These are phyloP conservation scores for Listronotus bonariensis DNA, from an alignment of 1,140 invertebrate species.

Conservation along the genomic window DNA sequence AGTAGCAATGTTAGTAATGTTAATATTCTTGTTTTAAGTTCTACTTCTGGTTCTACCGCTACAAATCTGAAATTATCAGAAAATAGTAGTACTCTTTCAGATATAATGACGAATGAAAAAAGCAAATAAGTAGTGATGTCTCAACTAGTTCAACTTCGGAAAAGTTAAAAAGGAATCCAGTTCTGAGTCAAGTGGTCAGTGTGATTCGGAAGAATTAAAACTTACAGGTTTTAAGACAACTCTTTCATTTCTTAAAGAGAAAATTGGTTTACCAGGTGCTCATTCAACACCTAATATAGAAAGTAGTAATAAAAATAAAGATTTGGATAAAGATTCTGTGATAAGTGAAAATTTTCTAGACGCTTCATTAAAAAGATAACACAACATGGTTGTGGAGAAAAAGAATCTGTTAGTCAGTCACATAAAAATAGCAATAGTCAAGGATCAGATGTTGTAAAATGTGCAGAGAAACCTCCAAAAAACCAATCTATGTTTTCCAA, in stretches of 20 bases:
- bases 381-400: not conserved
- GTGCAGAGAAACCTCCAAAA: not conserved
- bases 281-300: conserved; percentile 47
- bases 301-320: not conserved
- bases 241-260: conserved; percentile 40
- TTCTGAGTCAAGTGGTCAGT: conserved; percentile 13
- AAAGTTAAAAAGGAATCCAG: not conserved
- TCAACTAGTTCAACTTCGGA: not conserved
- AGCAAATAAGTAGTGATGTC: no score
- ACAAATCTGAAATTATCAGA: no score
- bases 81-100: no score
- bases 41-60: no score
- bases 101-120: no score
- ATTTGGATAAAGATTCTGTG: not conserved
- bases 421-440: not conserved
- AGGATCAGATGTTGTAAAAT: not conserved
- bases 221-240: conserved; percentile 10
- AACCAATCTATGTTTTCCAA: not conserved
- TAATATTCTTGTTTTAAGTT: no score
- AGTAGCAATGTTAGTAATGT: no score
- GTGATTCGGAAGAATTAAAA: conserved; percentile 10
- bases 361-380: not conserved
- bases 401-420: no score
- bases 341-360: not conserved
- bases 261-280: conserved; percentile 48